phyloP scores from a whole-genome alignment of 2,113 vertebrate species.

The Pardalotus punctatus region DNA sequence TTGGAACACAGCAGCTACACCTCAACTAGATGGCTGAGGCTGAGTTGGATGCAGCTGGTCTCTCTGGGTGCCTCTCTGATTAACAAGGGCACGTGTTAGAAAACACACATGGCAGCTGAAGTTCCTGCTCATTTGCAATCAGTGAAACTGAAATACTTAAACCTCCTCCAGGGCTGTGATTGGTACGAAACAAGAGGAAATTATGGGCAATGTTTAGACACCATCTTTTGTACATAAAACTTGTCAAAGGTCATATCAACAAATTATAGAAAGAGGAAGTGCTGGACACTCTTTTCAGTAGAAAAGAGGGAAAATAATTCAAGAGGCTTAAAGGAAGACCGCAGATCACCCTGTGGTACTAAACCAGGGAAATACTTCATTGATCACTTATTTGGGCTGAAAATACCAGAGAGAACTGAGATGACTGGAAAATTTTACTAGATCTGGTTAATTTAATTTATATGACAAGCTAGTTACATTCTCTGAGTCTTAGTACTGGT shows the following conservation, averaged over 20 bases:
- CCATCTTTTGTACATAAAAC: background rate
- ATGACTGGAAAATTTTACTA: background rate
- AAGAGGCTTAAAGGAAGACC: background rate
- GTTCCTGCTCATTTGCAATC: slow-evolving; percentile 1
- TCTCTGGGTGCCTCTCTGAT: slow-evolving; percentile 8
- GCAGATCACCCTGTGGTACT: background rate
- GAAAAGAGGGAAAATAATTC: slow-evolving; percentile 4
- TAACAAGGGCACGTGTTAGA: slow-evolving; percentile 17
- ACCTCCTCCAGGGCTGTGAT: background rate
- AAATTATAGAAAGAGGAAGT: slow-evolving; percentile 1
- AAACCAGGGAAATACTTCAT: background rate
- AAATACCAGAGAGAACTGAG: background rate
- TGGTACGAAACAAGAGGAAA: background rate
- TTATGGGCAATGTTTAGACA: background rate
- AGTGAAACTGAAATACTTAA: slow-evolving; percentile 30
- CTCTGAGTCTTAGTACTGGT: background rate
- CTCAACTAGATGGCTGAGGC: background rate
- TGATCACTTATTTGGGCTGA: background rate
- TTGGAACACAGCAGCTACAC: background rate
- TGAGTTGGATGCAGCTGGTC: slow-evolving; percentile 7
- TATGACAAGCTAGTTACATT: background rate
- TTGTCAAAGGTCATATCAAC: slow-evolving; percentile 15
- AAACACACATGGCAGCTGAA: slow-evolving; percentile 15
- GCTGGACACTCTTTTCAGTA: background rate
- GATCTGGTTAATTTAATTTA: background rate